Conservation (phyloP, 1,140 invertebrate genomes). For the Zophobas atratus region DNA sequence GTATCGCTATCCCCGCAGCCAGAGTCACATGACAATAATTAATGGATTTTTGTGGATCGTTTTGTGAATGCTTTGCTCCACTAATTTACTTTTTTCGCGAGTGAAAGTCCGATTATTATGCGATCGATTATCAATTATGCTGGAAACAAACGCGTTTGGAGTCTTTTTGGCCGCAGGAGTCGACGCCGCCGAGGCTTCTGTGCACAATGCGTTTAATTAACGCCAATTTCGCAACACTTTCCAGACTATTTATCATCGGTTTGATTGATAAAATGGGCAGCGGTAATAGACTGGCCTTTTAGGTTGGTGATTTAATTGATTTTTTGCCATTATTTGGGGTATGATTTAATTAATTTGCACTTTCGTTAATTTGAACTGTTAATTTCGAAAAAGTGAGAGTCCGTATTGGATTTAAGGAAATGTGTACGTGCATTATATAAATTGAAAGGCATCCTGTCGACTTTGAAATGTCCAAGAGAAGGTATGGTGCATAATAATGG, state of each 20-base stretch:
- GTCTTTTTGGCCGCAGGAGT: neutral
- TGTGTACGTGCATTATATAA: neutral
- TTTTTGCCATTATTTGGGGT: neutral
- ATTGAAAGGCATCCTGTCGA: neutral
- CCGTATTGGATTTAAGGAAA: neutral
- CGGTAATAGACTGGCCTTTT: neutral
- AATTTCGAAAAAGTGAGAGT: slow-evolving; percentile 12
- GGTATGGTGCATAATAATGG: too few species aligned
- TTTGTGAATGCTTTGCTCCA: slow-evolving; percentile 6
- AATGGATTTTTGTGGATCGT: slow-evolving; percentile 16
- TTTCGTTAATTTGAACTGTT: neutral
- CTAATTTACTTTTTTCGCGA: slow-evolving; percentile 29
- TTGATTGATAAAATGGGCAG: slow-evolving; percentile 21
- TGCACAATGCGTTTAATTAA: slow-evolving; percentile 20
- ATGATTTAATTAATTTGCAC: neutral
- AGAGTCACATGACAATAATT: neutral
- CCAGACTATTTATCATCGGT: slow-evolving; percentile 28
- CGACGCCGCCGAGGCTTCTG: neutral
- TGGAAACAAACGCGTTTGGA: neutral
- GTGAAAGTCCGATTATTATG: slow-evolving; percentile 31
- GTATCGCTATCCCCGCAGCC: neutral
- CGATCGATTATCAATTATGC: slow-evolving; percentile 16
- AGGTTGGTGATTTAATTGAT: neutral
- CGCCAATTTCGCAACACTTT: slow-evolving; percentile 22
- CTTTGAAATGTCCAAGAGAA: too few species aligned